Evolutionary conservation across 2,113 vertebrate species (phyloP).

Genomic region (Stictonetta naevosa): DNA sequence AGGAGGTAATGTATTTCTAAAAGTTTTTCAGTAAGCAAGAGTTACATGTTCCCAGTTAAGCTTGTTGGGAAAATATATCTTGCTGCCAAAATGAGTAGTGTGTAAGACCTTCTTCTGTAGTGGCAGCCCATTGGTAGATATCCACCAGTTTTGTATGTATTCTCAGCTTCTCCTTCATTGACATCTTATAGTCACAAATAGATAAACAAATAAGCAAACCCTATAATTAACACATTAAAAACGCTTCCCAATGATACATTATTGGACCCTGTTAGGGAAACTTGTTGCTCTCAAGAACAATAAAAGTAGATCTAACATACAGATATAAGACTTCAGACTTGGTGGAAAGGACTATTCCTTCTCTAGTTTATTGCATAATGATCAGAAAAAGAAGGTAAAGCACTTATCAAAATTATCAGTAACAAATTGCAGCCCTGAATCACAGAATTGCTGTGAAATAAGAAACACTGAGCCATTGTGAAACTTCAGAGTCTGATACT

Average conservation of each 20-base stretch:
- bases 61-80: neutral
- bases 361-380: accelerated
- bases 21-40: neutral
- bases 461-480: neutral
- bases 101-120: neutral
- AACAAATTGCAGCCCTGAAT: neutral
- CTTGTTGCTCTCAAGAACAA: neutral
- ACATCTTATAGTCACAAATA: neutral
- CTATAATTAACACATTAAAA: neutral
- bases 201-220: neutral
- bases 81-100: neutral
- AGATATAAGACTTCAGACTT: neutral
- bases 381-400: neutral
- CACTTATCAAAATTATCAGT: neutral
- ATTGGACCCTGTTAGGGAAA: neutral
- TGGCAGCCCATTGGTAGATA: neutral
- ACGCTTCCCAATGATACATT: neutral
- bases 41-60: neutral
- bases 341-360: neutral
- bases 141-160: neutral
- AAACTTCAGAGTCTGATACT: neutral
- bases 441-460: neutral
- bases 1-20: neutral
- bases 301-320: neutral
- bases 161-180: neutral